Conservation (phyloP, 2,113 vertebrate genomes). For the Columba janthina region DNA sequence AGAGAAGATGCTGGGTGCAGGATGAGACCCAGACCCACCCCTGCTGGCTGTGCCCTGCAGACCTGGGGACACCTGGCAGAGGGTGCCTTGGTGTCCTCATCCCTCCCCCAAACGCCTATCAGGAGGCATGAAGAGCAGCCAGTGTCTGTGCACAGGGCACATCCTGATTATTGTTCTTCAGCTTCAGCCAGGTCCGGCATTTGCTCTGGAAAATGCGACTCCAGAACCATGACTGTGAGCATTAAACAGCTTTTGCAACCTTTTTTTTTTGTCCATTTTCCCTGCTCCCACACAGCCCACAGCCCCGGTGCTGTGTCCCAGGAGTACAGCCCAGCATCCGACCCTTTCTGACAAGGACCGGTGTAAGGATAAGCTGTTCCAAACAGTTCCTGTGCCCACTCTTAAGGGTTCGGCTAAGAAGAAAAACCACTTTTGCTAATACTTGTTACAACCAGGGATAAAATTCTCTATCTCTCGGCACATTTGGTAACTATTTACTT, state of each 20-base stretch:
- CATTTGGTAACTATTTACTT: slow-evolving; percentile 73
- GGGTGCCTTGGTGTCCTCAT: background rate
- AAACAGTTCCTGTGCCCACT: background rate
- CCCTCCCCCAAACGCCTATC: background rate
- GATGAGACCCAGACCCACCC: background rate
- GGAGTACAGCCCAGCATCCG: background rate
- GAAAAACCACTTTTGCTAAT: slow-evolving; percentile 16
- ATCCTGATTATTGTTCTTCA: background rate
- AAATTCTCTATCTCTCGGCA: slow-evolving; percentile 32
- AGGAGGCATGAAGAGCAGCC: background rate
- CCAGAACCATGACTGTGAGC: background rate
- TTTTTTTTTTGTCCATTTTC: background rate
- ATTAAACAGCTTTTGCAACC: background rate
- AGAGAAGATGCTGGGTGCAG: rapidly evolving
- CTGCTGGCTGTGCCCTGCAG: background rate
- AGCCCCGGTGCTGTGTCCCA: background rate
- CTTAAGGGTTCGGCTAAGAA: background rate
- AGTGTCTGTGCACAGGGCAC: background rate
- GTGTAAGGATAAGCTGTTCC: background rate
- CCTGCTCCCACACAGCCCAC: background rate
- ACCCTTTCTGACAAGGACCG: background rate
- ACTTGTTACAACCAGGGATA: slow-evolving; percentile 9
- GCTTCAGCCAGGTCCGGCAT: background rate
- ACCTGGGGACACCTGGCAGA: background rate
- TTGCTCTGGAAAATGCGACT: background rate